Evolutionary conservation across 2,113 vertebrate species (phyloP).

Genomic region (Xenopus laevis): DNA sequence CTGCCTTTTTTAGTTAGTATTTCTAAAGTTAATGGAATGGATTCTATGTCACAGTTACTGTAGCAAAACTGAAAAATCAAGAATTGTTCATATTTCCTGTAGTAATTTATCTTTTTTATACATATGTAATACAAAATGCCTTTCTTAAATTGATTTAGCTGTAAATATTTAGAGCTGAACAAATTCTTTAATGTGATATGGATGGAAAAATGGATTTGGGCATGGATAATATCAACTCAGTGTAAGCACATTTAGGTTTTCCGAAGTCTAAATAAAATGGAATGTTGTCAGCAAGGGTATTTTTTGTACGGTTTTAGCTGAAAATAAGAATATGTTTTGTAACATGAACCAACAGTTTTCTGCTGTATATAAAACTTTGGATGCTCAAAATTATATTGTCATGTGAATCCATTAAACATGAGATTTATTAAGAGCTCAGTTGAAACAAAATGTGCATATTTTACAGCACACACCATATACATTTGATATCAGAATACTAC

Average conservation of each 20-base stretch:
- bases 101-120: conserved; percentile 53
- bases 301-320: too few species aligned
- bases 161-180: conserved; percentile 49
- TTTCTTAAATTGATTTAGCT: conserved; percentile 55
- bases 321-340: too few species aligned
- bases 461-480: too few species aligned
- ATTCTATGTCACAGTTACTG: conserved; percentile 37
- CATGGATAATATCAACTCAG: conserved; percentile 4
- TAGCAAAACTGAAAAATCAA: conserved; percentile 46
- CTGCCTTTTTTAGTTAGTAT: conserved; percentile 27
- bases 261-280: conserved; percentile 1
- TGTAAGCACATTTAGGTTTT: conserved; percentile 26
- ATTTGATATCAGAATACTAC: too few species aligned
- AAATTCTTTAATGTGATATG: conserved; percentile 46
- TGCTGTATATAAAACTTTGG: too few species aligned
- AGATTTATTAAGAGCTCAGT: too few species aligned
- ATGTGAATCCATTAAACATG: too few species aligned
- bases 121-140: conserved; percentile 52
- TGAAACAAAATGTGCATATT: too few species aligned
- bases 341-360: too few species aligned
- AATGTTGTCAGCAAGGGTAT: conserved; percentile 17
- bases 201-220: conserved; percentile 20
- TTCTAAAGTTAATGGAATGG: conserved; percentile 54
- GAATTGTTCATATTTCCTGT: conserved; percentile 46
- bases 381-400: too few species aligned